Evolutionary conservation across 37 sponge, comb jelly and placozoan species (phyloP), one percentile per base, ranked within the genome.

Genomic region (Oopsacas minuta): DNA sequence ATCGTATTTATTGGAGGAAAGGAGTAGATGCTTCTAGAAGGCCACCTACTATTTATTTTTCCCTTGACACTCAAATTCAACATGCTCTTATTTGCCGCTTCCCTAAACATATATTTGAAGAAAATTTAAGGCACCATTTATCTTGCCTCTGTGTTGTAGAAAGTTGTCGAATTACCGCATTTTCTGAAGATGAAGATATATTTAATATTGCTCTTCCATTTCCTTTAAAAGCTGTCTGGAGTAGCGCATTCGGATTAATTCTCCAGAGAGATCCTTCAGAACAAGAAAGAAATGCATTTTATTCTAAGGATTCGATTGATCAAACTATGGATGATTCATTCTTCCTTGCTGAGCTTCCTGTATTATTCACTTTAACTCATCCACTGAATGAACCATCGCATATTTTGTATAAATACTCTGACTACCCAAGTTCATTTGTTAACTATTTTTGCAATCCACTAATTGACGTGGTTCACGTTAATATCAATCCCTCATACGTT

Each of bases 191-290:
- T 61, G 75, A 61, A 61, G 75, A 61, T 61, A 61, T 61, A 25
- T 25, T 61, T 61, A 61, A 61, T n/a, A 61, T 61, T n/a, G 75
- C 75, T 32, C 75, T 61, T 61, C 75, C 75, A 20, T 61, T 61
- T 61, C 17, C 75, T 61, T 20, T 61, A 20, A 61, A n/a, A n/a
- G 30, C 5, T 12, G 30, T 61, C 28, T 61, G 75, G 75, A 61
- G 75, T 61, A 32, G 32, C 28, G 28, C 1, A 20, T 61, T 61
- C 28, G 75, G 75, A 3, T n/a, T 61, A 10, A 61, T 61, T 34
- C 30, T 61, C 32, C 28, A 61, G 28, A 61, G 75, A 61, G 75
- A 61, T 32, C 75, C 75, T 12, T 61, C 75, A 25, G 75, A 10
- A 5, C 20, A 61, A 12, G 75, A 61, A n/a, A 61, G 7, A 25